These are phyloP conservation scores for Crossaster papposus DNA, from an alignment of 53 echinoderm and acorn worm species.

Conservation along the genomic window DNA sequence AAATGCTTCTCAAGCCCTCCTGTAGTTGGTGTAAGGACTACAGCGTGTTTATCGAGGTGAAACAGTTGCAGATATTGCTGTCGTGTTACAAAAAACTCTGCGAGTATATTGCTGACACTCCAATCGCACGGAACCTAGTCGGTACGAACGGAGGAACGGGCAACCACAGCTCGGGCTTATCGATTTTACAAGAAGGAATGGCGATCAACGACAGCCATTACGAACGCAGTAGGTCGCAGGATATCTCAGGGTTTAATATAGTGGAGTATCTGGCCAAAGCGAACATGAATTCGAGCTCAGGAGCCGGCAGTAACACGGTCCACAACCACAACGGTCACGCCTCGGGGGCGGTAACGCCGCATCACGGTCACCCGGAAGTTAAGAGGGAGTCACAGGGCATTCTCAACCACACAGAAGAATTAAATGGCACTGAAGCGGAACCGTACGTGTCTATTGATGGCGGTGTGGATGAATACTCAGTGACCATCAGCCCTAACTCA, in stretches of 20 bases:
- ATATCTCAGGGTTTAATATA: conserved; percentile 68
- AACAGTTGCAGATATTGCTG: conserved; percentile 86
- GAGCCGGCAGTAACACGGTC: background rate
- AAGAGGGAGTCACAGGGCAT: background rate
- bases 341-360: background rate
- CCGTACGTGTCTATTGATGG: conserved; percentile 24
- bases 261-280: conserved; percentile 72
- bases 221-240: conserved; percentile 57
- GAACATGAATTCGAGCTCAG: conserved; percentile 41
- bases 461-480: conserved; percentile 44
- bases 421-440: conserved; percentile 33
- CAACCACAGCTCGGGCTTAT: conserved; percentile 68
- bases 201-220: conserved; percentile 77
- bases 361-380: conserved; percentile 43
- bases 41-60: conserved; percentile 79
- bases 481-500: conserved; percentile 47
- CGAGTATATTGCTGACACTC: conserved; percentile 97
- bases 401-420: conserved; percentile 23
- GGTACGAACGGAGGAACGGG: conserved; percentile 84
- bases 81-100: conserved; percentile 97
- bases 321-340: conserved; percentile 25
- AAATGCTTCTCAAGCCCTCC: conserved; percentile 93
- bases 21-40: conserved; percentile 99
- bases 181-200: conserved; percentile 93
- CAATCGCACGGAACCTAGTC: conserved; percentile 90